phyloP scores from a whole-genome alignment of 2,113 vertebrate genomes.

The Camarhynchus parvulus region DNA sequence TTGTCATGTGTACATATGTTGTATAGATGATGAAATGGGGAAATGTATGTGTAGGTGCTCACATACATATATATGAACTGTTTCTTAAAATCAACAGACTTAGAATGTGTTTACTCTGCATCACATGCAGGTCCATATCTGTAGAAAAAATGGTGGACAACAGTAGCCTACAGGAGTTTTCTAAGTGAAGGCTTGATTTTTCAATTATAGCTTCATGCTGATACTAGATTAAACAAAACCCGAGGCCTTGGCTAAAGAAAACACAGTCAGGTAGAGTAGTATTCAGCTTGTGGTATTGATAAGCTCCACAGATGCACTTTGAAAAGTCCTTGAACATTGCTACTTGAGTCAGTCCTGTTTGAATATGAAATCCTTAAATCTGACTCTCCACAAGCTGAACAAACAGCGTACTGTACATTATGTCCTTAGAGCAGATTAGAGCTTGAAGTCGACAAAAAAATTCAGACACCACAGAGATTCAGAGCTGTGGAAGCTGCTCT shows the following conservation, averaged over 20 bases:
- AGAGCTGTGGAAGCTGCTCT: background rate
- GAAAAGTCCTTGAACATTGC: background rate
- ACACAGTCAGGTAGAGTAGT: background rate
- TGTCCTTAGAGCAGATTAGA: background rate
- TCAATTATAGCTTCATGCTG: rapidly evolving
- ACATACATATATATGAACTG: rapidly evolving
- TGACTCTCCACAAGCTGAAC: background rate
- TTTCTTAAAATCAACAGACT: background rate
- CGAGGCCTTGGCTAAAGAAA: background rate
- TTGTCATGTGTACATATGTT: rapidly evolving
- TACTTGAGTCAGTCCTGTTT: background rate
- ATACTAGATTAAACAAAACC: background rate
- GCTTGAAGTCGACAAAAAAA: background rate
- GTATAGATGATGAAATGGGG: background rate
- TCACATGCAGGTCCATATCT: background rate
- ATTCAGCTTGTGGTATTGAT: background rate
- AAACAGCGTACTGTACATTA: background rate
- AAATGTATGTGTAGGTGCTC: background rate
- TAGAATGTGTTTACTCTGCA: background rate
- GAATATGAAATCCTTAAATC: background rate
- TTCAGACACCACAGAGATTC: background rate
- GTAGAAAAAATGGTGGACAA: background rate
- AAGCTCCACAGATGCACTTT: background rate
- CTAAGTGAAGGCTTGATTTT: background rate
- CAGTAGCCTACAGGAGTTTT: background rate